Percentiles rank a stretch among this genome's conserved stretches.
phyloP scores from a whole-genome alignment of 2,113 vertebrate genomes.

The Gallinago jamesoni region DNA sequence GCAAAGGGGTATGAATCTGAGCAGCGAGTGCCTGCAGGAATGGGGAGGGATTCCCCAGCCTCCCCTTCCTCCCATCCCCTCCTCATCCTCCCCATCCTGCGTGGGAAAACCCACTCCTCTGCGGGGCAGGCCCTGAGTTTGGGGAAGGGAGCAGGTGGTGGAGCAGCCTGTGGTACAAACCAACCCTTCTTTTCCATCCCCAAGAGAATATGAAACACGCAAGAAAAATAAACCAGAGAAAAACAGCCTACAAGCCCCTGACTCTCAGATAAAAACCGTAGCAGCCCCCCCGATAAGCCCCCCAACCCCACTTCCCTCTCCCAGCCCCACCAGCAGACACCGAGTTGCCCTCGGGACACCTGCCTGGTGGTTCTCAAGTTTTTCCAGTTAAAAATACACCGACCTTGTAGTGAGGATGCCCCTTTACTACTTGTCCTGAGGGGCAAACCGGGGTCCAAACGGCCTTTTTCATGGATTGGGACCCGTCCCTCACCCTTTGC shows the following conservation, averaged over 20 bases:
- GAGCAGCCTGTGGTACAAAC: background rate
- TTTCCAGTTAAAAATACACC: background rate
- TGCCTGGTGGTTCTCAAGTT: rapidly evolving
- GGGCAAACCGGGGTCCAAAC: too few relatives aligned
- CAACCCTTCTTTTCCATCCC: too few relatives aligned
- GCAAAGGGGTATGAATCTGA: rapidly evolving
- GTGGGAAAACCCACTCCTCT: rapidly evolving
- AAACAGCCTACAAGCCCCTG: background rate
- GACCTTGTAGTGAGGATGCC: rapidly evolving
- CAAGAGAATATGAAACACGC: rapidly evolving
- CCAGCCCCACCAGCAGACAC: background rate
- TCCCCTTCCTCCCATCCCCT: background rate
- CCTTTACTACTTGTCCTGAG: rapidly evolving
- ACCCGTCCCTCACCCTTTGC: background rate
- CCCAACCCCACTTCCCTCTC: background rate
- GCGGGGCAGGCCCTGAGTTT: rapidly evolving
- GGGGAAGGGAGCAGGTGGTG: background rate
- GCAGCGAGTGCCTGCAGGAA: rapidly evolving
- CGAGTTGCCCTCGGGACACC: rapidly evolving
- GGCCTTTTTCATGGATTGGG: background rate
- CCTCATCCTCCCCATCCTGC: background rate
- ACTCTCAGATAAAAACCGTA: background rate
- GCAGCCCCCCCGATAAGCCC: too few relatives aligned
- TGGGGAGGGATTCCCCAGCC: rapidly evolving
- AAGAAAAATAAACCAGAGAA: background rate